Evolutionary conservation across 2,888 invertebrate genomes (phyloP).

Genomic region (Ichneumoninae sp.): DNA sequence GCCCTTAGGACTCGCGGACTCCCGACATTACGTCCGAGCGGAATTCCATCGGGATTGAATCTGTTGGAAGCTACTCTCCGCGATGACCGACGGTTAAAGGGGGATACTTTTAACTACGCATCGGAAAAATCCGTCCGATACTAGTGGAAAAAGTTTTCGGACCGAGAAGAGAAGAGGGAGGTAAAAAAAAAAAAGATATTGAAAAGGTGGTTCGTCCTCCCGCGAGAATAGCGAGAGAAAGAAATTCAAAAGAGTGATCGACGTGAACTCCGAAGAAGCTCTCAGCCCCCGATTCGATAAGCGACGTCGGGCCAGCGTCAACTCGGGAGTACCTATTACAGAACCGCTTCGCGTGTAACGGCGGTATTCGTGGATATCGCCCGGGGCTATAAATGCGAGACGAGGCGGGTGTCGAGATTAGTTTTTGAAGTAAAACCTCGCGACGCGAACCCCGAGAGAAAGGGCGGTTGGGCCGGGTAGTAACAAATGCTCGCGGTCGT

Average conservation of each 20-base stretch:
- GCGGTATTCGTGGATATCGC: conserved; percentile 47
- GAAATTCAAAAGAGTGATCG: conserved; percentile 14
- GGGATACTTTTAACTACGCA: neutral
- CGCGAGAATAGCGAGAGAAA: neutral
- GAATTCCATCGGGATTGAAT: neutral
- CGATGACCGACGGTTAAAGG: neutral
- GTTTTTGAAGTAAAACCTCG: conserved; percentile 55
- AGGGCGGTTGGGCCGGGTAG: neutral
- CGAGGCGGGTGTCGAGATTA: conserved; percentile 56
- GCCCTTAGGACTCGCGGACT: no score
- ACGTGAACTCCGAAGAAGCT: conserved; percentile 13
- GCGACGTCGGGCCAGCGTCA: conserved; percentile 10
- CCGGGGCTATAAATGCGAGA: conserved; percentile 48
- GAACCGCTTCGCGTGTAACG: conserved; percentile 3
- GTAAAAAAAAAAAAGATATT: neutral
- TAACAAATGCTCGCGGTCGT: conserved; percentile 38
- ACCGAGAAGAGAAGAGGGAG: neutral
- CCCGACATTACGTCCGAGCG: neutral
- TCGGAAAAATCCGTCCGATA: neutral
- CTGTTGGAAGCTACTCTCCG: neutral
- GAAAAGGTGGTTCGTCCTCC: neutral
- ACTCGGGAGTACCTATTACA: conserved; percentile 33
- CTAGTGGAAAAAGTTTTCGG: neutral
- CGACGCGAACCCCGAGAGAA: conserved; percentile 36
- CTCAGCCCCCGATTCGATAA: conserved; percentile 1